Percentiles rank a stretch among this genome's conserved stretches.
Conservation (phyloP, 2,888 invertebrate species). For the Embidobia sp. region DNA sequence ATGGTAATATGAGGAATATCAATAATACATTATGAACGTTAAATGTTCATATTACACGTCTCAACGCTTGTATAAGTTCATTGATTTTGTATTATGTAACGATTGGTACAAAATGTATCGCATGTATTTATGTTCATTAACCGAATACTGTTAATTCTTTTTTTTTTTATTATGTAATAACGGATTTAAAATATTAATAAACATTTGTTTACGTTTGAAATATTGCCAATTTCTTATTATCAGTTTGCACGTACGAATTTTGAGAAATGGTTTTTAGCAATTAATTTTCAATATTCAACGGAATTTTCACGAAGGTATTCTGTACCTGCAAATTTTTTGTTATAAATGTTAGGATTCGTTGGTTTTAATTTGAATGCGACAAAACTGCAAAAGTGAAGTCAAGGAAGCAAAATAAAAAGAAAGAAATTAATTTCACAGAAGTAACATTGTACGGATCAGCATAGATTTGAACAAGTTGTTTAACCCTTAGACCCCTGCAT, state of each 20-base stretch:
- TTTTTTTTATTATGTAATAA: not conserved
- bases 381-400: not conserved
- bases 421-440: not conserved
- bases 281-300: no score
- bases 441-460: not conserved
- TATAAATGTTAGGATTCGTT: not conserved
- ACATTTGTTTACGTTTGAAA: no score
- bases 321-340: conserved; percentile 3
- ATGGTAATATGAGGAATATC: no score
- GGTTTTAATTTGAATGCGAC: conserved; percentile 9
- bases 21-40: conserved; percentile 3
- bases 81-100: conserved; percentile 18
- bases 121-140: not conserved
- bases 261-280: no score
- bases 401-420: conserved; percentile 12
- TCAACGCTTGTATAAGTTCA: conserved; percentile 20
- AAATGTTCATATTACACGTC: conserved; percentile 15
- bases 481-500: no score
- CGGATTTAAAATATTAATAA: not conserved
- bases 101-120: conserved; percentile 2
- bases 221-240: no score
- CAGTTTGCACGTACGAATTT: no score
- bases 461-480: not conserved
- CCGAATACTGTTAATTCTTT: conserved; percentile 1
- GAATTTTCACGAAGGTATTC: not conserved